Percentiles rank a stretch among this genome's conserved stretches.
These are phyloP conservation scores for Rhabdophis nuchalis DNA, from an alignment of 2,797 vertebrate species.

Conservation along the genomic window DNA sequence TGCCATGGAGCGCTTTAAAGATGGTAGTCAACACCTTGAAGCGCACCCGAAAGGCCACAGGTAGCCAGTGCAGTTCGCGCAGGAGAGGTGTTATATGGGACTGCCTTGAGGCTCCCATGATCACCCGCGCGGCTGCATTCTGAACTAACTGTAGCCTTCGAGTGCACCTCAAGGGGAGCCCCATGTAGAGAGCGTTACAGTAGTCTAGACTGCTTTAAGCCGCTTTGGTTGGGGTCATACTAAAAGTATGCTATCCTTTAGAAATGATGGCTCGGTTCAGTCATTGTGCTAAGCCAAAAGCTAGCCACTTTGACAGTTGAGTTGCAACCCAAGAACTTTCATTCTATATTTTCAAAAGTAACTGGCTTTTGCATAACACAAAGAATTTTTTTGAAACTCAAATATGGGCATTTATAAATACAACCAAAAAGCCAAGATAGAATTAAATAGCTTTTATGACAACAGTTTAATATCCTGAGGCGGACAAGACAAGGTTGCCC, in stretches of 20 bases:
- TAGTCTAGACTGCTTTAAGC: no score
- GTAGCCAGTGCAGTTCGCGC: no score
- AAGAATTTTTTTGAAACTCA: background rate
- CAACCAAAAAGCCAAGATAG: background rate
- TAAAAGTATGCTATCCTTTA: background rate
- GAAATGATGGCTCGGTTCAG: background rate
- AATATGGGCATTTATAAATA: background rate
- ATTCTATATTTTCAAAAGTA: background rate
- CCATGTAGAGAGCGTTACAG: no score
- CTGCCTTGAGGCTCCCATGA: no score
- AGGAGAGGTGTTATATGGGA: no score
- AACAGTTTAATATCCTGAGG: background rate
- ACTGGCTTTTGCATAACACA: conserved; percentile 12
- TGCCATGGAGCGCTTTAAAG: no score
- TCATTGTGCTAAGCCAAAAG: background rate
- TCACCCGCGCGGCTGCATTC: no score
- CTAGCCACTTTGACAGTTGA: background rate
- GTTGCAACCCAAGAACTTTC: background rate
- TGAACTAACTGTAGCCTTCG: no score
- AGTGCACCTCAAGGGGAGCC: no score
- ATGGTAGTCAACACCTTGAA: no score
- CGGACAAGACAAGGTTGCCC: background rate
- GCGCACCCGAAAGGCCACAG: no score
- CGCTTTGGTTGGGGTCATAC: background rate
- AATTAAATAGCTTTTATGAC: background rate